Evolutionary conservation across 2,797 vertebrate species (phyloP).

Genomic region (Sylvia borin): DNA sequence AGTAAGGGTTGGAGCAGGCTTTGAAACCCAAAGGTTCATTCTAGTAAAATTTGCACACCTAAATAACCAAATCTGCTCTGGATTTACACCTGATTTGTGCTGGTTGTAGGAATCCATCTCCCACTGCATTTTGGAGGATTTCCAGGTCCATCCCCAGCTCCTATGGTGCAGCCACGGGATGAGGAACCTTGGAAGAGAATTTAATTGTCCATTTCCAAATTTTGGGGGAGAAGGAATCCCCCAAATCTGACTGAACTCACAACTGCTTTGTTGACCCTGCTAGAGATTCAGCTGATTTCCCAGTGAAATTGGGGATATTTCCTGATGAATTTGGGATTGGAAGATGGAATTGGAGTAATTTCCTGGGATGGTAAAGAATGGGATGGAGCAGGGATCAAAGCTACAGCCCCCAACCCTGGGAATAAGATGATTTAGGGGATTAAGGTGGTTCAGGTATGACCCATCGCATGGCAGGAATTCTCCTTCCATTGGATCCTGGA

Average conservation of each 20-base stretch:
- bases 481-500: background rate
- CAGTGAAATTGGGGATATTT: background rate
- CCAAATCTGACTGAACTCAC: background rate
- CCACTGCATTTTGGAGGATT: background rate
- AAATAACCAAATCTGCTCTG: background rate
- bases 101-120: background rate
- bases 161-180: background rate
- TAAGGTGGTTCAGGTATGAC: background rate
- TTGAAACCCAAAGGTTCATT: background rate
- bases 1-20: background rate
- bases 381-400: background rate
- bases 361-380: background rate
- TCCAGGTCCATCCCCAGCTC: background rate
- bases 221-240: no score
- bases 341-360: background rate
- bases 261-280: no score
- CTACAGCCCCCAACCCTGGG: fast-evolving
- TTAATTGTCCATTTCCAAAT: background rate
- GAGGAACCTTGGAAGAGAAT: background rate
- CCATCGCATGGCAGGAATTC: background rate
- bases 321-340: background rate
- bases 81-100: fast-evolving
- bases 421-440: background rate
- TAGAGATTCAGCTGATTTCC: fast-evolving
- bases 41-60: no score